Percentiles rank a stretch among this genome's conserved stretches.
These are phyloP conservation scores for Drosophila pseudotalamancana DNA, from an alignment of 2,888 invertebrate genomes.

Conservation along the genomic window DNA sequence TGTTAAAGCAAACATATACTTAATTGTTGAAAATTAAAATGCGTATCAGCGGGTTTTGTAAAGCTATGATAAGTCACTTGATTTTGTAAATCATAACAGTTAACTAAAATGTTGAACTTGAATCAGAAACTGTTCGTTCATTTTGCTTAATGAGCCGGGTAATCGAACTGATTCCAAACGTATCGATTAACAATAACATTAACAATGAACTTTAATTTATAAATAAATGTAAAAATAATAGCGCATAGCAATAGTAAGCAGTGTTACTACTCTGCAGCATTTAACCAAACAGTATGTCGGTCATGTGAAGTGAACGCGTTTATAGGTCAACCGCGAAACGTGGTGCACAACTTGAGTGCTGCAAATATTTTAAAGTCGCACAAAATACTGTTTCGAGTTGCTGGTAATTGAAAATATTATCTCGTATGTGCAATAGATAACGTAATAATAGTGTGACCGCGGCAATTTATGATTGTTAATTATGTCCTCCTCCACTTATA, in stretches of 20 bases:
- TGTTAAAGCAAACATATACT: not conserved
- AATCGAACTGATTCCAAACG: conserved; percentile 12
- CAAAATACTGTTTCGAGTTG: conserved; percentile 16
- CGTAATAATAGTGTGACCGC: not conserved
- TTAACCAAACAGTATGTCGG: not conserved
- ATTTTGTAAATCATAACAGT: not conserved
- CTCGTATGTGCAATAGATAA: not conserved
- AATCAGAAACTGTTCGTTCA: not conserved
- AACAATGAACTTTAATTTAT: not conserved
- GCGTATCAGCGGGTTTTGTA: not conserved
- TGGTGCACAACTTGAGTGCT: conserved; percentile 4
- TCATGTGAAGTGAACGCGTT: not conserved
- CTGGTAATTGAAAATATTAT: not conserved
- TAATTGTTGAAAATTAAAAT: not conserved
- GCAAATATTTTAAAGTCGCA: conserved; percentile 4
- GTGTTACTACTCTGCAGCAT: not conserved
- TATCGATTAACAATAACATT: not conserved
- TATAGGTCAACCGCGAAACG: not conserved
- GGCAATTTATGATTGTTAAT: not conserved
- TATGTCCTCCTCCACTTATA: conserved; percentile 28
- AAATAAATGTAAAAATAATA: conserved; percentile 21
- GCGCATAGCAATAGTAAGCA: not conserved
- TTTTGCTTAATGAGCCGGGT: not conserved
- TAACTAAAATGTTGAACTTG: not conserved
- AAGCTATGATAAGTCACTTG: not conserved